Percentiles rank a stretch among this genome's conserved stretches.
Conservation (phyloP, 1,140 invertebrate genomes). For the Sycophila sp. region DNA sequence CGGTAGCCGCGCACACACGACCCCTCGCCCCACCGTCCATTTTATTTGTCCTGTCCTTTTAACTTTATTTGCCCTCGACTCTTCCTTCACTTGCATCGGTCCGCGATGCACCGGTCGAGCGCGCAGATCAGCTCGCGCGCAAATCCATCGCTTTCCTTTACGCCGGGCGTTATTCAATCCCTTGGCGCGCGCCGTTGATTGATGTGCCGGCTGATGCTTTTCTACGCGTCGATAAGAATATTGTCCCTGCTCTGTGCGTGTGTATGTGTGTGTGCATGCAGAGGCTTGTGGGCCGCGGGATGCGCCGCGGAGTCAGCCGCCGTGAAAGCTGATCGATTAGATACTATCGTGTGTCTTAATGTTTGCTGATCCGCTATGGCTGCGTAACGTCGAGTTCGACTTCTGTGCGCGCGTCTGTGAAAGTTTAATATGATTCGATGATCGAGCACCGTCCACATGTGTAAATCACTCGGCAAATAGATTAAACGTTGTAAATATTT, state of each 20-base stretch:
- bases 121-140: neutral
- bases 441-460: no score
- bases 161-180: neutral
- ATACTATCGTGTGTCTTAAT: neutral
- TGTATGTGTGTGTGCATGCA: neutral
- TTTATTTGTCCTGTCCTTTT: neutral
- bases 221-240: neutral
- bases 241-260: neutral
- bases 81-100: neutral
- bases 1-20: neutral
- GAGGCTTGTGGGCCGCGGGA: neutral
- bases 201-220: conserved; percentile 1
- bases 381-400: neutral
- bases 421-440: neutral
- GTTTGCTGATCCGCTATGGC: neutral
- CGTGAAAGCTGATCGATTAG: conserved; percentile 4
- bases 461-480: no score
- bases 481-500: no score
- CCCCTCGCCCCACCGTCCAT: neutral
- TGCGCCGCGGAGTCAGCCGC: neutral
- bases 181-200: neutral
- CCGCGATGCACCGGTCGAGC: neutral
- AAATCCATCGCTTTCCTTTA: neutral
- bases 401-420: neutral
- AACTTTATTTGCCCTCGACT: conserved; percentile 9